Evolutionary conservation across 2,797 vertebrate species (phyloP), one percentile per base, ranked within the genome.

Genomic region (Agapornis canus): DNA sequence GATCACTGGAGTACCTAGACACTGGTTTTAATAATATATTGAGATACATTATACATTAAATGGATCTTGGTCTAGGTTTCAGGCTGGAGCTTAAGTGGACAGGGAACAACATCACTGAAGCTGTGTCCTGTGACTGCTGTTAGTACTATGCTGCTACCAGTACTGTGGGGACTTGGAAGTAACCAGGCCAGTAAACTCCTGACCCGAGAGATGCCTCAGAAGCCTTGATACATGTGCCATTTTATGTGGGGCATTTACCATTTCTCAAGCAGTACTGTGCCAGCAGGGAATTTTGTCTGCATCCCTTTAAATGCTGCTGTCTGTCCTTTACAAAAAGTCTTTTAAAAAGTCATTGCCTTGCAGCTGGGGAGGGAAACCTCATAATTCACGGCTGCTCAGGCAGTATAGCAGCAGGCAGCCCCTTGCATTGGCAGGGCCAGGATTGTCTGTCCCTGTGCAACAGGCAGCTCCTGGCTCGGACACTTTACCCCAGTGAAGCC

Each of bases 291-390:
- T 69, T 86, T 21, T 79, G 45, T 48, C 73, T 15, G 3, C 29
- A 31, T 83, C 49, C 49, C 63, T 93, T 76, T 45, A 86, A 83
- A 49, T 21, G 40, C 40, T 83, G 60, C 39, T 72, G 40, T 23
- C 63, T 82, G 48, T 83, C 65, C 73, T 88, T 93, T 89, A 39
- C 66, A n/a, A 54, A 76, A 70, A 29, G 23, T 51, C 60, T 84
- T 82, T 77, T 27, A 2, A 71, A 93, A 93, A 92, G 66, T 66
- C 78, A 40, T 26, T 94, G 90, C 70, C 94, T 84, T 22, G 65
- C 80, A 91, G 63, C 60, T 82, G 73, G 31, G 66, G 48, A 82
- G 54, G 35, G 70, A 86, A 88, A 21, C 59, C n/a, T 86, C 86
- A 23, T 75, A 75, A 70, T 35, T 85, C 81, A 86, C 4, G 9